These are phyloP conservation scores for Troides oblongomaculatus DNA, from an alignment of 2,888 invertebrate genomes.

Conservation along the genomic window DNA sequence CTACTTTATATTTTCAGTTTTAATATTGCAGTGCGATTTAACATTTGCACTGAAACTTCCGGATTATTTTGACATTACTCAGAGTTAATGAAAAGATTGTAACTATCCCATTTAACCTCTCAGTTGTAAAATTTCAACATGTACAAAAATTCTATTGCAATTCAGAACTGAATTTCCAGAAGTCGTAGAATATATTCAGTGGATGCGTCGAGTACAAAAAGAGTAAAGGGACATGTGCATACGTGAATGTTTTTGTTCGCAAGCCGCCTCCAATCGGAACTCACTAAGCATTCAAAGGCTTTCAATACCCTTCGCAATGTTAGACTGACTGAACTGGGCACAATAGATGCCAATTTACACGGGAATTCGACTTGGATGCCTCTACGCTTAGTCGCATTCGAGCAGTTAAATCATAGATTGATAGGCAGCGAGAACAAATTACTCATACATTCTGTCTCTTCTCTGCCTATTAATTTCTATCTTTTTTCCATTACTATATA, in stretches of 20 bases:
- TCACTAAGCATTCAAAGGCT: conserved; percentile 67
- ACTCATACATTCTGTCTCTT: not conserved
- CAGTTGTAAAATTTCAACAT: not conserved
- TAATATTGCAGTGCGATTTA: not conserved
- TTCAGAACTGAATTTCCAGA: not conserved
- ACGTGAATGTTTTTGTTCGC: conserved; percentile 15
- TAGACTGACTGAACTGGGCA: conserved; percentile 53
- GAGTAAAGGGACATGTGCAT: conserved; percentile 1
- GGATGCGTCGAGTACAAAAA: not conserved
- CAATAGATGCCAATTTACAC: conserved; percentile 71
- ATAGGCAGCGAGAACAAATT: conserved; percentile 18
- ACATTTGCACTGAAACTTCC: not conserved
- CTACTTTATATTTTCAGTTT: not conserved
- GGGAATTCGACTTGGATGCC: conserved; percentile 66
- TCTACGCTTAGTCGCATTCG: conserved; percentile 35
- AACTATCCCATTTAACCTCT: not conserved
- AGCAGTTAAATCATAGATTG: conserved; percentile 25
- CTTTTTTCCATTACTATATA: not conserved
- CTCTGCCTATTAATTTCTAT: not conserved
- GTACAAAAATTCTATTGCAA: not conserved
- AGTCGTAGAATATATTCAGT: not conserved
- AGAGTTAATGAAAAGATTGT: not conserved
- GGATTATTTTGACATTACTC: not conserved
- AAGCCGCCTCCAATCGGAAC: conserved; percentile 55
- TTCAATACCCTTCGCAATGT: conserved; percentile 61